Evolutionary conservation across 1,140 invertebrate species (phyloP).

Genomic region (Antheraea pernyi): DNA sequence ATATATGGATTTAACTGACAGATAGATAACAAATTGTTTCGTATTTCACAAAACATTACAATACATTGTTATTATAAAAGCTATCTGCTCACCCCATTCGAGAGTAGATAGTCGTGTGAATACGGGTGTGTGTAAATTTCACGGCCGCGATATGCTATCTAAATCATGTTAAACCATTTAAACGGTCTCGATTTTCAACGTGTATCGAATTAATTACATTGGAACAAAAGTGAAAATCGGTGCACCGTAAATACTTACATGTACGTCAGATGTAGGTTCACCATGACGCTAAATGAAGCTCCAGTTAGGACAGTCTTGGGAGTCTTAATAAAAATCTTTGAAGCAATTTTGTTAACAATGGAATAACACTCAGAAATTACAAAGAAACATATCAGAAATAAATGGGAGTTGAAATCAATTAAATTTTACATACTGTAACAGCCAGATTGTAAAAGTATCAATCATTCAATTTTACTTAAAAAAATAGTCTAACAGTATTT

Average conservation of each 20-base stretch:
- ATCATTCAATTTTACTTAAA: no score
- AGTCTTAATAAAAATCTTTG: background rate
- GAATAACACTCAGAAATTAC: no score
- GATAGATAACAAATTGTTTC: no score
- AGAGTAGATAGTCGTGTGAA: background rate
- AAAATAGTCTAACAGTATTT: no score
- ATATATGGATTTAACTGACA: no score
- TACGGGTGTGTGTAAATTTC: background rate
- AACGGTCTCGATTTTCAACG: conserved; percentile 9
- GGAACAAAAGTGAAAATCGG: conserved; percentile 15
- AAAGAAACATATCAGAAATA: no score
- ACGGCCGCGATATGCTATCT: background rate
- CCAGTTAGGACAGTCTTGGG: background rate
- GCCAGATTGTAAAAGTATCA: no score
- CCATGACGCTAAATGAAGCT: background rate
- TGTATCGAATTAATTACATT: conserved; percentile 15
- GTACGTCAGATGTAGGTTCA: background rate
- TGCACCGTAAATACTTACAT: background rate
- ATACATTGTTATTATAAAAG: background rate
- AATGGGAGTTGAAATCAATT: no score
- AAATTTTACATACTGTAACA: no score
- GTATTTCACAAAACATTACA: no score
- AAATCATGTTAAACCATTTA: background rate
- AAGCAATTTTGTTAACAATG: no score
- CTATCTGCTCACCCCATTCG: background rate